These are phyloP conservation scores for Lasioglossum baleicum DNA, from an alignment of 1,140 invertebrate genomes.

Conservation along the genomic window DNA sequence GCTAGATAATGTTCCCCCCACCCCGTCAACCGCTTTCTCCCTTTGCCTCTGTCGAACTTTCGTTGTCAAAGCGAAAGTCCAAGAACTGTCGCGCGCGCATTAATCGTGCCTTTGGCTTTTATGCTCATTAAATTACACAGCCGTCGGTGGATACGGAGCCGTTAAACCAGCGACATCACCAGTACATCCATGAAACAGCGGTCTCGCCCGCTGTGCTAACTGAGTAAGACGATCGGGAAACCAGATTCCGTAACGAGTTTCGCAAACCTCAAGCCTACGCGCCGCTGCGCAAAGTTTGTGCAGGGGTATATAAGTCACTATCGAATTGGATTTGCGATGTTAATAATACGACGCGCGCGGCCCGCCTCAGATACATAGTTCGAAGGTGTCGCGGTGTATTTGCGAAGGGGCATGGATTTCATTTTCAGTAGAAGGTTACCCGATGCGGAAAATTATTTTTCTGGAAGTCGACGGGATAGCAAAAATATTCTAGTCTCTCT, in stretches of 20 bases:
- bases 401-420: background rate
- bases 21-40: background rate
- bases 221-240: constrained; percentile 63
- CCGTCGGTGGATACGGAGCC: constrained; percentile 50
- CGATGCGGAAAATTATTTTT: background rate
- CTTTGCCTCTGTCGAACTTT: background rate
- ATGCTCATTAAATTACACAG: constrained; percentile 65
- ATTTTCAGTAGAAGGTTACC: background rate
- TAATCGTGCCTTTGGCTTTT: constrained; percentile 62
- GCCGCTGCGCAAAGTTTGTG: constrained; percentile 58
- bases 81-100: constrained; percentile 26
- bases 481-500: background rate
- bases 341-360: background rate
- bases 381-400: background rate
- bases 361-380: background rate
- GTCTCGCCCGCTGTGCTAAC: constrained; percentile 45
- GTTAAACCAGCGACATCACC: constrained; percentile 62
- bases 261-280: constrained; percentile 48
- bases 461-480: background rate
- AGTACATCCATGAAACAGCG: constrained; percentile 56
- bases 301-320: constrained; percentile 34
- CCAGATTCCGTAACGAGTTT: constrained; percentile 55
- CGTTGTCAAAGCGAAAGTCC: constrained; percentile 5
- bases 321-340: constrained; percentile 19
- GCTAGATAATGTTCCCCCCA: background rate